Evolutionary conservation across 2,888 invertebrate species (phyloP), one percentile per base, ranked within the genome.

Genomic region (Acronicta aceris): DNA sequence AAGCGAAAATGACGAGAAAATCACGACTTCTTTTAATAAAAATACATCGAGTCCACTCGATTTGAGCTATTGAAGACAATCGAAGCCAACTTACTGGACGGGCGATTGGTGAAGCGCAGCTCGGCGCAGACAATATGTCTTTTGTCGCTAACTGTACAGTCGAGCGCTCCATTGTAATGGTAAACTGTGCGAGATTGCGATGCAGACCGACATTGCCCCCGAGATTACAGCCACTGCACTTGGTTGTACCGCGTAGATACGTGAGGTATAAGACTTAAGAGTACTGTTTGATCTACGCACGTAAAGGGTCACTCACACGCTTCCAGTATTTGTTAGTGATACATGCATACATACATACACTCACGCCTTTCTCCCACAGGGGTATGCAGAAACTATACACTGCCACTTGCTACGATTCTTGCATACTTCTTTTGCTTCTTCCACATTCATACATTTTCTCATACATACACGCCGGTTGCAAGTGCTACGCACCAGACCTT

Each of bases 171-270:
- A 81, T 81, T 81, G 81, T 81, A 73, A 81, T 81, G 81, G 70
- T 79, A 81, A 81, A 81, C 73, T 75, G 65, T 46, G 59, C 65
- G 68, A 77, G 77, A 80, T 81, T 77, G 81, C 78, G 79, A 72
- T 52, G 59, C 55, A 66, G 43, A 52, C 72, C 67, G 65, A 72
- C 79, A 66, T 73, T 63, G 70, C 78, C 80, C 68, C 65, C 58
- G 80, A 76, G 78, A 78, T 78, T 78, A 78, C 70, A 75, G 65
- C 72, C 66, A 66, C 65, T 73, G 66, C 40, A 57, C 66, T 25
- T 47, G 55, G 45, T 76, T 78, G 72, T 78, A 65, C 70, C 63
- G 62, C 55, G 54, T 46, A 61, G 65, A 74, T 71, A 77, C 47
- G 43, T 57, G 59, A 45, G 53, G 56, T 54, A 48, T 30, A 17